These are phyloP conservation scores for Melanotaenia pygmaea DNA, from an alignment of 2,797 vertebrate genomes.

Conservation along the genomic window DNA sequence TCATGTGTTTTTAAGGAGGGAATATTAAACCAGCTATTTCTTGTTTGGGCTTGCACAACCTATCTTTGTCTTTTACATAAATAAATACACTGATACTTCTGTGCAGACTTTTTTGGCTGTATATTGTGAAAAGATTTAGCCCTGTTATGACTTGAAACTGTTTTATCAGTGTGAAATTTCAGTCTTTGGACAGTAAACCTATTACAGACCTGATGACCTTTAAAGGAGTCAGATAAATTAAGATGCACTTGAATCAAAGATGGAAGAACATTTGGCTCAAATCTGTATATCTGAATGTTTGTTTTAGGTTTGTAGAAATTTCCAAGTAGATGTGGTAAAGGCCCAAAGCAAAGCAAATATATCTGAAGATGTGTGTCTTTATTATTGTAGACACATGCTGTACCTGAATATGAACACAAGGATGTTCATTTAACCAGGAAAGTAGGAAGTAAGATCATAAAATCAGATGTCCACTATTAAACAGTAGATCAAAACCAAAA, in stretches of 20 bases:
- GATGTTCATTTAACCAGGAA: slow-evolving; percentile 7
- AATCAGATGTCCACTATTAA: background rate
- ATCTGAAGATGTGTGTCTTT: background rate
- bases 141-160: background rate
- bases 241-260: background rate
- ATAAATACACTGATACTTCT: background rate
- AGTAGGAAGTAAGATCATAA: slow-evolving; percentile 1
- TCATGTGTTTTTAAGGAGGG: slow-evolving; percentile 26
- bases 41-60: slow-evolving; percentile 32
- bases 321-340: background rate
- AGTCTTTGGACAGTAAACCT: background rate
- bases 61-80: slow-evolving; percentile 41
- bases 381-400: background rate
- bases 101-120: background rate
- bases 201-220: background rate
- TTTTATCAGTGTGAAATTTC: background rate
- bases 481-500: background rate
- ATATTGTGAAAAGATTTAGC: slow-evolving; percentile 5
- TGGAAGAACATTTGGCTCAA: background rate
- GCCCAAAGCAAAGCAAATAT: background rate
- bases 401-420: background rate
- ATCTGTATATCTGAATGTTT: background rate
- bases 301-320: background rate
- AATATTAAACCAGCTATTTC: slow-evolving; percentile 45
- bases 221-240: background rate